Evolutionary conservation across 2,113 vertebrate genomes (phyloP), one percentile per base, ranked within the genome.

Genomic region (Ranitomeya imitator): DNA sequence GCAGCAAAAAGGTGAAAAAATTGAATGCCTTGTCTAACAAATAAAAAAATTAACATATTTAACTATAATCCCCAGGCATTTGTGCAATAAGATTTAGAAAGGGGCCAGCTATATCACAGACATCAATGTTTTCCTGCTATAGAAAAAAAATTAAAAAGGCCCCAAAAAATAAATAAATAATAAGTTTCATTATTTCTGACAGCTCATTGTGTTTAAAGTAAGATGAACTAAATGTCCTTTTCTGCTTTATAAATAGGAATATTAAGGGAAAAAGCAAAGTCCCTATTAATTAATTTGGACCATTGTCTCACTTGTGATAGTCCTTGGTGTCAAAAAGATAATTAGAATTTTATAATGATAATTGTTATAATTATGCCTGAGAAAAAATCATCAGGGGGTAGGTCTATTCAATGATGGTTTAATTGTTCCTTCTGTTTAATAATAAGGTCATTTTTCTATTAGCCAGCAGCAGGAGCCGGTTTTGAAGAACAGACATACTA

Each of bases 331-430:
- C 93, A 93, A 95, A 95, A 95, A 95, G 94, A 96, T 95, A 96
- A 96, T 96, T 95, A 95, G 94, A 93, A 95, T 93, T 96, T 95
- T 95, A 94, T 95, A 95, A 95, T 95, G 94, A 92, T 95, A 95
- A 96, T 96, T 96, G 95, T 96, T 95, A 94, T 95, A 96, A 96
- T 96, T 95, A 95, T 94, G 93, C 94, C 93, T 94, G 94, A 95
- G 94, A 95, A 95, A 90, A 96, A 95, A 95, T 95, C 95, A 95
- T 95, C 95, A 95, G 92, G 94, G 94, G 94, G 93, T 95, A 95
- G 89, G 94, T 92, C 92, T 94, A 92, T 93, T 96, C 93, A 93
- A 92, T 92, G 93, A 95, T 95, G 95, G 95, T 94, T 94, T 94
- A 95, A 95, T 95, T 96, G 94, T 94, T 93, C 94, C 93, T 92